Percentiles rank a stretch among this genome's conserved stretches.
Conservation (phyloP, 2,113 vertebrate genomes). For the Caracal caracal region DNA sequence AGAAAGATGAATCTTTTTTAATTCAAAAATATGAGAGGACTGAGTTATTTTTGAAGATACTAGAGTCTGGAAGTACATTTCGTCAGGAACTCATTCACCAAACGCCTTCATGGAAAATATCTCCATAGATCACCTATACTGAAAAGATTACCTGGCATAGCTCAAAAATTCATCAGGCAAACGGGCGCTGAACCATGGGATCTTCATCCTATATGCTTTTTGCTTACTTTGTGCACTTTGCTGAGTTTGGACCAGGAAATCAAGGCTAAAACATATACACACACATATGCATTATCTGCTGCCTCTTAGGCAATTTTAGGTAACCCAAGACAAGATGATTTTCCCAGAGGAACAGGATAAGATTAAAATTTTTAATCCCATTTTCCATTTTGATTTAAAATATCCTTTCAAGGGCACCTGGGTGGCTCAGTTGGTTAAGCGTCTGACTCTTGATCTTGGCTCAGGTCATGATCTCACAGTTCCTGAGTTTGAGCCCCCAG, state of each 20-base stretch:
- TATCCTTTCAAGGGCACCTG: not conserved
- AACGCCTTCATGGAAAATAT: slow-evolving; percentile 61
- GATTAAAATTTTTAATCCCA: not conserved
- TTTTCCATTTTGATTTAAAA: slow-evolving; percentile 50
- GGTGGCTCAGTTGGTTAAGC: no score
- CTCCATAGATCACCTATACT: slow-evolving; percentile 59
- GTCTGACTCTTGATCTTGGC: no score
- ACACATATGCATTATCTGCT: not conserved
- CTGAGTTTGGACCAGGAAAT: not conserved
- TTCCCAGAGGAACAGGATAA: not conserved
- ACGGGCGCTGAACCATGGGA: not conserved
- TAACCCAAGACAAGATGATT: slow-evolving; percentile 17
- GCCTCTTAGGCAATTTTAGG: not conserved
- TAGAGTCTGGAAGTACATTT: slow-evolving; percentile 49
- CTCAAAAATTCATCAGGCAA: slow-evolving; percentile 37
- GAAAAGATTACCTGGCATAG: slow-evolving; percentile 58
- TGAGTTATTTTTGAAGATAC: slow-evolving; percentile 69
- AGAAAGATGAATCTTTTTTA: slow-evolving; percentile 71
- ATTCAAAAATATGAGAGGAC: slow-evolving; percentile 64
- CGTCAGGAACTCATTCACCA: slow-evolving; percentile 66
- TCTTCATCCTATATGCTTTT: not conserved
- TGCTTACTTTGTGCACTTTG: not conserved
- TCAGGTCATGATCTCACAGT: no score
- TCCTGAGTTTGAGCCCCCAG: no score
- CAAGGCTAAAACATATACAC: not conserved